phyloP scores from a whole-genome alignment of 1,140 invertebrate species.

The Oreohelix idahoensis region DNA sequence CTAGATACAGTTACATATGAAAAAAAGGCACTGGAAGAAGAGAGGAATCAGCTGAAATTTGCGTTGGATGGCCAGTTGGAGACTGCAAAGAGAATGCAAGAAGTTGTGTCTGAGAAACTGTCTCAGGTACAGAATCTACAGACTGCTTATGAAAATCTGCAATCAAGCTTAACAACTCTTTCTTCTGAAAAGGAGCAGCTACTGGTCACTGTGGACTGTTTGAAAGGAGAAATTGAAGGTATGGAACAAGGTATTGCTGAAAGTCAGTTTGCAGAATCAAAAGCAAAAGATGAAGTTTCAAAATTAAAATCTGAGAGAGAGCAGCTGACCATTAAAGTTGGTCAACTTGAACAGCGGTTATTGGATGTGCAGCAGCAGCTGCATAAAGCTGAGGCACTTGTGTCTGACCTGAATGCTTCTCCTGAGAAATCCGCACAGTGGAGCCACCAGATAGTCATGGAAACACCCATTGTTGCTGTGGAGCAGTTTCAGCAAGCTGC shows the following conservation, averaged over 20 bases:
- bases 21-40: conserved; percentile 40
- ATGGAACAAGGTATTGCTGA: conserved; percentile 46
- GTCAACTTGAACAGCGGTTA: conserved; percentile 26
- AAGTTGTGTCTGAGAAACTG: conserved; percentile 32
- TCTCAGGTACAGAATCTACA: conserved; percentile 29
- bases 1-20: conserved; percentile 38
- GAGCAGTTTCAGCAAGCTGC: conserved; percentile 31
- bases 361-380: conserved; percentile 32
- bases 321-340: conserved; percentile 15
- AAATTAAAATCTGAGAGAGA: conserved; percentile 27
- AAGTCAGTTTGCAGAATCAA: conserved; percentile 41
- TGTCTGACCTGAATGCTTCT: neutral
- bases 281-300: conserved; percentile 13
- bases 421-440: neutral
- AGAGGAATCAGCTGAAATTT: conserved; percentile 29
- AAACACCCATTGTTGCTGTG: conserved; percentile 18
- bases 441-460: neutral
- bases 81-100: conserved; percentile 34
- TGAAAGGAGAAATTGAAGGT: conserved; percentile 45
- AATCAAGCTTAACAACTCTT: conserved; percentile 28
- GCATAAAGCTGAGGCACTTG: conserved; percentile 24
- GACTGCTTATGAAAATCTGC: conserved; percentile 27
- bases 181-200: conserved; percentile 45
- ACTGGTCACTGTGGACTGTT: conserved; percentile 27
- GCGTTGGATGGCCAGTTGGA: conserved; percentile 36